Evolutionary conservation across 2,797 vertebrate genomes (phyloP), one percentile per base, ranked within the genome.

Genomic region (Hypotaenidia okinawae): DNA sequence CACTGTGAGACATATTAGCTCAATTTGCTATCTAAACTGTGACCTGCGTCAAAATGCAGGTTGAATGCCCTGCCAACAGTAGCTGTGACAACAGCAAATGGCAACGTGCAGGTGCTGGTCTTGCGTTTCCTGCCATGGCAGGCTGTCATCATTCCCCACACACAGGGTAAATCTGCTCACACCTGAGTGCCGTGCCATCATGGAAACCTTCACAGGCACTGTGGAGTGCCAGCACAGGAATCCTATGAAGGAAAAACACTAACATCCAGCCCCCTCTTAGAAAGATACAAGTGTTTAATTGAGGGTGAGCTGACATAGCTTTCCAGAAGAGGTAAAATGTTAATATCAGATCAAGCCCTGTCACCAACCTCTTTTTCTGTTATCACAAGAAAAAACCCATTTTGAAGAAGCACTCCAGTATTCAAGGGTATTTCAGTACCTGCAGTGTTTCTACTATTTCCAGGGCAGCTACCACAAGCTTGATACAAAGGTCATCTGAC

Each of bases 131-230:
- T 41, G 24, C 63, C 70, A 16, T 61, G 30, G 45, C 62, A 78
- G 49, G 54, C 62, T 78, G 45, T 19, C 52, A 6, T 33, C 43
- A 10, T 18, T 23, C 14, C 33, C 16, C 30, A 2, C 0, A 3
- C 37, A 13, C 9, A 1, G 1, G 9, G 30, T 13, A 32, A 14
- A n/a, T 18, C n/a, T 27, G 76, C 83, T 69, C 75, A 12, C 43
- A 7, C 35, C 57, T 5, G 33, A 72, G 80, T n/a, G 55, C 87
- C 49, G 3, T 6, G 4, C 24, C 47, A 28, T 4, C 45, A 7
- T 0, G 4, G 49, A 52, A 61, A 30, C 66, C 28, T 41, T 11
- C 63, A 33, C 0, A 37, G 72, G 37, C 18, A 25, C 28, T 4
- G 0, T 7, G 15, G 17, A 61, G 39, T n/a, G 37, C 16, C 64